Percentiles rank a stretch among this genome's conserved stretches.
Conservation (phyloP, 1,140 invertebrate species). For the Homalodisca vitripennis region DNA sequence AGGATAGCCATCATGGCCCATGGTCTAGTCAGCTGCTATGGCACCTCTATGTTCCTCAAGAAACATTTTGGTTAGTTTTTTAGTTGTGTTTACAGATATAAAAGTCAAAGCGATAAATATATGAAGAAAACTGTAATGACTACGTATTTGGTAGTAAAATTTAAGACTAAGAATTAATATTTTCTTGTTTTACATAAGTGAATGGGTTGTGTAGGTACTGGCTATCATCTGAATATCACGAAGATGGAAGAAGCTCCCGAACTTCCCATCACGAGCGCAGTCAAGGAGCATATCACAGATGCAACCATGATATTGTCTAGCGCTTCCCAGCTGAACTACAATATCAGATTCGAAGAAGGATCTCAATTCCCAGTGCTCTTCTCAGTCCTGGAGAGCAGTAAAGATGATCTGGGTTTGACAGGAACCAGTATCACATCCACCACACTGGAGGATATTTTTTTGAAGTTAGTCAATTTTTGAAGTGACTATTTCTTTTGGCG, state of each 20-base stretch:
- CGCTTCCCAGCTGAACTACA: not conserved
- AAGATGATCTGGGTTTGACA: not conserved
- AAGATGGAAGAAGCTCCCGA: not conserved
- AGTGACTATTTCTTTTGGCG: no score
- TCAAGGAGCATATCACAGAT: not conserved
- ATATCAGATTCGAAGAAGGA: not conserved
- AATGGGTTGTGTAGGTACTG: no score
- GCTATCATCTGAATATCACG: constrained; percentile 14
- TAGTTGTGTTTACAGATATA: no score
- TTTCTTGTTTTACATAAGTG: no score
- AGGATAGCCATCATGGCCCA: no score
- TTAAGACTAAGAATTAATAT: no score
- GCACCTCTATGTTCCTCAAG: constrained; percentile 84
- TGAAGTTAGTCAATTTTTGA: no score
- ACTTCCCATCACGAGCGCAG: not conserved
- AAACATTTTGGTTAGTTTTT: constrained; percentile 85
- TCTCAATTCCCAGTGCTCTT: not conserved
- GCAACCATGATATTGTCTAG: not conserved
- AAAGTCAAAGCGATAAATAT: no score
- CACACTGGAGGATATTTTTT: not conserved
- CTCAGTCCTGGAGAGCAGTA: not conserved
- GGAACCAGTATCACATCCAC: not conserved
- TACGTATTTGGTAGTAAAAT: no score
- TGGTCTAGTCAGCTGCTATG: constrained; percentile 77
- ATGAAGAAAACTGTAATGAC: no score